Evolutionary conservation across 1,140 invertebrate species (phyloP).

Genomic region (Neodiprion pinetum): DNA sequence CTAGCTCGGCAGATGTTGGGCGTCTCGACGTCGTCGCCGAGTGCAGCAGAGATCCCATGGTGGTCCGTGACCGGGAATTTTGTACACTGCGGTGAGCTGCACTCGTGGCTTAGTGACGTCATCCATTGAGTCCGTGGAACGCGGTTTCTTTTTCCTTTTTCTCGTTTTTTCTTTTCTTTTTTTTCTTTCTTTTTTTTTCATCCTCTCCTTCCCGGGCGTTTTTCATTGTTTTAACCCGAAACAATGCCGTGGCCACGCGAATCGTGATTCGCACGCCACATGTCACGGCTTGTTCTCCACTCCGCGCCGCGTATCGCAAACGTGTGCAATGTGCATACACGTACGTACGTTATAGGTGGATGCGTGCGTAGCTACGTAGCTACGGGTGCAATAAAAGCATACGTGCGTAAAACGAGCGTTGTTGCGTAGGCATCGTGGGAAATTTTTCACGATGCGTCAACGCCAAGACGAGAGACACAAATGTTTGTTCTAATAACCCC

Average conservation of each 20-base stretch:
- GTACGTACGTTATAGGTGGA: neutral
- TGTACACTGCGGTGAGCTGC: too few species aligned
- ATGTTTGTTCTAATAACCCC: too few species aligned
- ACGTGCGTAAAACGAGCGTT: too few species aligned
- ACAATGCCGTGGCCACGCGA: neutral
- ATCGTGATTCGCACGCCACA: constrained; percentile 6
- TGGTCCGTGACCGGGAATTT: neutral
- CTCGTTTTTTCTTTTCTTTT: neutral
- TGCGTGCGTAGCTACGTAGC: neutral
- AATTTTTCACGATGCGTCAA: neutral
- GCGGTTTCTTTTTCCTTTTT: neutral
- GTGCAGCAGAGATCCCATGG: neutral
- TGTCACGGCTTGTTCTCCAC: neutral
- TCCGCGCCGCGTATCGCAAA: too few species aligned
- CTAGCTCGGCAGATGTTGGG: neutral
- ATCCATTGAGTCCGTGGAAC: neutral
- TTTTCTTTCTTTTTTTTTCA: neutral
- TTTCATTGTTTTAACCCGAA: constrained; percentile 4
- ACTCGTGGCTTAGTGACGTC: neutral
- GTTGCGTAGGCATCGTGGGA: neutral
- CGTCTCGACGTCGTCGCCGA: neutral
- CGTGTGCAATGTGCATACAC: too few species aligned
- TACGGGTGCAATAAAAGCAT: too few species aligned
- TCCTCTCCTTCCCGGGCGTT: neutral
- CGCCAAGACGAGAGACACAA: too few species aligned